A percentile compares a stretch with the other conserved stretches of the same genome.
phyloP scores from a whole-genome alignment of 1,140 invertebrate genomes.

The Danaus melanippus region DNA sequence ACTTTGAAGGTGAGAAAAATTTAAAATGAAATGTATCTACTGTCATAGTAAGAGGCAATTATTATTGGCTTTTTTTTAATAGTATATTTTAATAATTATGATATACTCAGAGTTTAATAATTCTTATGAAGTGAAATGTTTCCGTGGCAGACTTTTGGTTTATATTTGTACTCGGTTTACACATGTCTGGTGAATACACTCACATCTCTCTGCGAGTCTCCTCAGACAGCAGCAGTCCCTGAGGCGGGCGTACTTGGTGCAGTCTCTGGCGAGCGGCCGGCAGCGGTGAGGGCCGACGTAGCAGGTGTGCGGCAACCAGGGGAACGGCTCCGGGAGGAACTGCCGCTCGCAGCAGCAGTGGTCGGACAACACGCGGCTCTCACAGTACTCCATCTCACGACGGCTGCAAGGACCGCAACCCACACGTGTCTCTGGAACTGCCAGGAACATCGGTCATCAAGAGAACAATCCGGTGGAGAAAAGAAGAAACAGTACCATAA shows the following conservation, averaged over 20 bases:
- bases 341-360: constrained; percentile 81
- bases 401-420: constrained; percentile 77
- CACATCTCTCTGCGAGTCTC: constrained; percentile 67
- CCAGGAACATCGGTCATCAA: constrained; percentile 9
- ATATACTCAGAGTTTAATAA: too few relatives aligned
- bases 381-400: constrained; percentile 78
- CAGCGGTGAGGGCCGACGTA: constrained; percentile 75
- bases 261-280: constrained; percentile 74
- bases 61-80: background rate
- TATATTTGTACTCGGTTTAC: too few relatives aligned
- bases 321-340: constrained; percentile 75
- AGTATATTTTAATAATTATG: too few relatives aligned
- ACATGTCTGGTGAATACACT: constrained; percentile 9
- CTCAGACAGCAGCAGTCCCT: constrained; percentile 79
- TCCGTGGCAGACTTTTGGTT: too few relatives aligned
- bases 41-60: too few relatives aligned
- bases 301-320: constrained; percentile 79
- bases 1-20: too few relatives aligned
- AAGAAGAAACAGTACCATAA: too few relatives aligned
- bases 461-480: too few relatives aligned
- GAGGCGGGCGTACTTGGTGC: constrained; percentile 76
- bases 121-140: too few relatives aligned
- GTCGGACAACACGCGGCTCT: constrained; percentile 76
- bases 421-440: constrained; percentile 68
- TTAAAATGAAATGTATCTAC: too few relatives aligned